A percentile compares a stretch with the other conserved stretches of the same genome.
Conservation (phyloP, 2,888 invertebrate genomes). For the Eupithecia inturbata region DNA sequence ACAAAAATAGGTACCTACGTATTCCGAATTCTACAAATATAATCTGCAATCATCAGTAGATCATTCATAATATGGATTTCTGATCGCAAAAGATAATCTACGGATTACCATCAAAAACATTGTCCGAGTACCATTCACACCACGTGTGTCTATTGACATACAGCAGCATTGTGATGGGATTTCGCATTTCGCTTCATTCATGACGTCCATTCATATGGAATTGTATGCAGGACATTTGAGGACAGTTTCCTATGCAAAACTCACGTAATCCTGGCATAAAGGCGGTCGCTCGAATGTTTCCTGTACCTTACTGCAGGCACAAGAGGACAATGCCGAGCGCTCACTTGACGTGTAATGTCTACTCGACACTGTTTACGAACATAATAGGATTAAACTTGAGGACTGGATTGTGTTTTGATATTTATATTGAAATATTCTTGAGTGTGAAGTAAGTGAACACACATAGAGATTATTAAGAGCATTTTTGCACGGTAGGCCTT, state of each 20-base stretch:
- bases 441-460: too few relatives aligned
- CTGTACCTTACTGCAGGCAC: slow-evolving; percentile 57
- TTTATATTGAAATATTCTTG: slow-evolving; percentile 56
- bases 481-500: slow-evolving; percentile 15
- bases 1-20: slow-evolving; percentile 9
- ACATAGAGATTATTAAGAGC: slow-evolving; percentile 45
- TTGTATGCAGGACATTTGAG: slow-evolving; percentile 72
- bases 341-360: slow-evolving; percentile 76
- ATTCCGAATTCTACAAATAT: slow-evolving; percentile 21
- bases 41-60: slow-evolving; percentile 19
- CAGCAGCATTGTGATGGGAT: slow-evolving; percentile 65
- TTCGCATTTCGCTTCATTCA: slow-evolving; percentile 68
- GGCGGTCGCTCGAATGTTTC: slow-evolving; percentile 74
- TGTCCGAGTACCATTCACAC: slow-evolving; percentile 71
- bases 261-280: slow-evolving; percentile 81
- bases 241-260: slow-evolving; percentile 83
- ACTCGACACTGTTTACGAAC: slow-evolving; percentile 68
- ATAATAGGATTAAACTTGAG: slow-evolving; percentile 78
- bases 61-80: slow-evolving; percentile 40
- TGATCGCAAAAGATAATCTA: slow-evolving; percentile 61
- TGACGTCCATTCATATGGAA: slow-evolving; percentile 55
- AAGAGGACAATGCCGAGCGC: slow-evolving; percentile 67
- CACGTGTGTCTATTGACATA: slow-evolving; percentile 73
- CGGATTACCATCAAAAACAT: slow-evolving; percentile 63
- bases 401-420: slow-evolving; percentile 67